Conservation (phyloP, 2,797 vertebrate species). For the Crocidura indochinensis region DNA sequence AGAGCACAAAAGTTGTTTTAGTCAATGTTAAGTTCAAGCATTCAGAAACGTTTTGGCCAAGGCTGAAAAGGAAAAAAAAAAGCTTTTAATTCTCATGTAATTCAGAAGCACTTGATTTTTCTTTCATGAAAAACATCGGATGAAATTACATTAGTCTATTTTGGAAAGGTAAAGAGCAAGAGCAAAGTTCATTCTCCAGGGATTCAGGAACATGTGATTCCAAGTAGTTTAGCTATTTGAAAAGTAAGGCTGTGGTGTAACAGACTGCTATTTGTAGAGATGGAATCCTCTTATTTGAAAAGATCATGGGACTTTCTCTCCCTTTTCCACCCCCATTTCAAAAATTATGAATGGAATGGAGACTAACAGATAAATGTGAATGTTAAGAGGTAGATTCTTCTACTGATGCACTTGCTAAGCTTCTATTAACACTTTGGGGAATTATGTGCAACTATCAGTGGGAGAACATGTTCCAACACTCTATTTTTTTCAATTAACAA, state of each 20-base stretch:
- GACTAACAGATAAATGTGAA: slow-evolving; percentile 30
- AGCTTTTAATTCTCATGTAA: slow-evolving; percentile 8
- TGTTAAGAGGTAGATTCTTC: slow-evolving; percentile 67
- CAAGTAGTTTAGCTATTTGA: slow-evolving; percentile 32
- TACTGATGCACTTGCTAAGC: slow-evolving; percentile 54
- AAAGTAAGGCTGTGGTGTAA: slow-evolving; percentile 36
- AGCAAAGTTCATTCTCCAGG: slow-evolving; percentile 5
- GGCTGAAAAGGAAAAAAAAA: background rate
- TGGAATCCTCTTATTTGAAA: slow-evolving; percentile 37
- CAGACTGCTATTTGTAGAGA: background rate
- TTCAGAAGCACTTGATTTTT: slow-evolving; percentile 33
- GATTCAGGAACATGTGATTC: slow-evolving; percentile 32
- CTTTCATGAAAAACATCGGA: slow-evolving; percentile 37
- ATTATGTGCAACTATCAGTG: slow-evolving; percentile 71
- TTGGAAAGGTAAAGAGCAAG: slow-evolving; percentile 61
- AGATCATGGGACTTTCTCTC: slow-evolving; percentile 31
- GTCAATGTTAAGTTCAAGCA: slow-evolving; percentile 42
- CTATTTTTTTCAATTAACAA: slow-evolving; percentile 81
- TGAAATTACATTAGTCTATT: slow-evolving; percentile 53
- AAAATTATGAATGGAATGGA: slow-evolving; percentile 56
- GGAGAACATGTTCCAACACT: slow-evolving; percentile 72
- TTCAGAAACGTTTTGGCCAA: slow-evolving; percentile 51
- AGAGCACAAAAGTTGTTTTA: slow-evolving; percentile 32
- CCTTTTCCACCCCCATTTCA: background rate
- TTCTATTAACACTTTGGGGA: slow-evolving; percentile 85